These are phyloP conservation scores for Scaptomyza parva DNA, from an alignment of 2,888 invertebrate genomes.

Conservation along the genomic window DNA sequence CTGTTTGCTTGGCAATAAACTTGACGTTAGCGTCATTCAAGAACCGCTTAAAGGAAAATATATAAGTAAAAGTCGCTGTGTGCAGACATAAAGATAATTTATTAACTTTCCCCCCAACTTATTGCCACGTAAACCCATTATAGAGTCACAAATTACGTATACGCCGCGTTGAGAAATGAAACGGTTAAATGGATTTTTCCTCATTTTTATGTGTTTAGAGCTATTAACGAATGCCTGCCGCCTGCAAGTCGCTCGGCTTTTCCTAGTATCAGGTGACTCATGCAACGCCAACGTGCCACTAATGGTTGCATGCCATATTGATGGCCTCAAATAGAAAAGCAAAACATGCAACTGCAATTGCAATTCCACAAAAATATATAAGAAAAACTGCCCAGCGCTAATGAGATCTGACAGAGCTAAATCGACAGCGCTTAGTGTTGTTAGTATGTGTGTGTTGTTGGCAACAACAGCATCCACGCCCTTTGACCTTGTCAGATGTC, in stretches of 20 bases:
- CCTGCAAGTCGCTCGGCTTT: slow-evolving; percentile 30
- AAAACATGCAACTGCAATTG: slow-evolving; percentile 17
- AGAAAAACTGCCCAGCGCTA: slow-evolving; percentile 37
- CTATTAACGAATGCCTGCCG: slow-evolving; percentile 27
- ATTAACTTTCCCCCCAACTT: neutral
- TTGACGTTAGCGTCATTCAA: neutral
- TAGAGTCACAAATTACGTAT: slow-evolving; percentile 27
- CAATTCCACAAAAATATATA: slow-evolving; percentile 5
- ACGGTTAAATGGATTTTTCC: neutral
- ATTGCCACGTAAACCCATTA: slow-evolving; percentile 2
- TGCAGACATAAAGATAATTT: neutral
- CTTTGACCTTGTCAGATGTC: slow-evolving; percentile 73
- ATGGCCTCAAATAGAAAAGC: slow-evolving; percentile 30
- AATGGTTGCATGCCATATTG: slow-evolving; percentile 52
- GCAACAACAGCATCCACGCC: slow-evolving; percentile 51
- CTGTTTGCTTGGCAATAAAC: neutral
- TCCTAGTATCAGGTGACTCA: slow-evolving; percentile 36
- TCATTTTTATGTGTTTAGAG: neutral
- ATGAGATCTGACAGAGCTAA: slow-evolving; percentile 37
- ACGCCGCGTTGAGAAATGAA: slow-evolving; percentile 16
- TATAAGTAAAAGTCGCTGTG: neutral
- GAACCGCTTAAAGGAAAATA: neutral
- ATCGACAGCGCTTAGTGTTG: neutral
- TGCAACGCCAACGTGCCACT: slow-evolving; percentile 37
- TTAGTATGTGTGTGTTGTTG: no score